Percentiles rank a stretch among this genome's conserved stretches.
Evolutionary conservation across 2,113 vertebrate species (phyloP).

Genomic region (Asarcornis scutulata): DNA sequence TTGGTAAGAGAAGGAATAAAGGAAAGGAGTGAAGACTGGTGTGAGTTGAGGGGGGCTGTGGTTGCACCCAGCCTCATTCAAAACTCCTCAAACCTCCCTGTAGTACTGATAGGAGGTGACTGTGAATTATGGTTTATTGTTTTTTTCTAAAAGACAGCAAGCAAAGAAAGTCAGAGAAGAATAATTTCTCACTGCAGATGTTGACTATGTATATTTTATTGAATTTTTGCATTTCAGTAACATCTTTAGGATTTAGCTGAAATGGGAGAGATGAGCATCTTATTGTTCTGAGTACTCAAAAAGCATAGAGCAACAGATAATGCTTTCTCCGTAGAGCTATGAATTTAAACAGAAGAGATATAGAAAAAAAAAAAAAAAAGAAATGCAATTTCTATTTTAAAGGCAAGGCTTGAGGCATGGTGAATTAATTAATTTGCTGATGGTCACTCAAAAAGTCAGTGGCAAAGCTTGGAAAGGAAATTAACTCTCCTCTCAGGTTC

Average conservation of each 20-base stretch:
- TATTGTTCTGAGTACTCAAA: background rate
- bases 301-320: background rate
- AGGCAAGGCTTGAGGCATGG: background rate
- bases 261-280: background rate
- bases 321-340: background rate
- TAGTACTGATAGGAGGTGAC: background rate
- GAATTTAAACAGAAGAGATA: background rate
- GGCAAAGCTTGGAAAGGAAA: background rate
- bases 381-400: background rate
- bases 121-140: background rate
- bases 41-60: accelerated
- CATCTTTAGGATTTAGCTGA: background rate
- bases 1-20: background rate
- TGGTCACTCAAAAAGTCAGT: background rate
- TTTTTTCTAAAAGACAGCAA: background rate
- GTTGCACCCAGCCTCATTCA: background rate
- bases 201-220: background rate
- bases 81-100: background rate
- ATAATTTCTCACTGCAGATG: background rate
- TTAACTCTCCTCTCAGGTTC: background rate
- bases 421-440: background rate
- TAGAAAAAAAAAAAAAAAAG: background rate
- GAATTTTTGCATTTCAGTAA: background rate
- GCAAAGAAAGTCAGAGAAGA: background rate
- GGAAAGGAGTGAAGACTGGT: background rate